Percentiles rank a stretch among this genome's conserved stretches.
Evolutionary conservation across 1,140 invertebrate species (phyloP).

Genomic region (Battus philenor): DNA sequence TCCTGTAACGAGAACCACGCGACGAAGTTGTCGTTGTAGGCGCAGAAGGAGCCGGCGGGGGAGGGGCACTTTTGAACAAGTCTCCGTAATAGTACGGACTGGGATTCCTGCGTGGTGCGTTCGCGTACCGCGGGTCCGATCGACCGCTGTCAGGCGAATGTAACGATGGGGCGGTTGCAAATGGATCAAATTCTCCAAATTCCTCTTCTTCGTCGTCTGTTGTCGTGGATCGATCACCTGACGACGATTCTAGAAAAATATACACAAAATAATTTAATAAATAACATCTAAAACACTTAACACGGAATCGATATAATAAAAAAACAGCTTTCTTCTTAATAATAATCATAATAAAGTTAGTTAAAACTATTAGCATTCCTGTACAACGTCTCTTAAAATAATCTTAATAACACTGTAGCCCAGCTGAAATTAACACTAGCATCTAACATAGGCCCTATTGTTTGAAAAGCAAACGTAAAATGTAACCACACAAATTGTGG

Average conservation of each 20-base stretch:
- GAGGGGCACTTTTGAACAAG: conserved; percentile 77
- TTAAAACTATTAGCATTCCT: too few relatives aligned
- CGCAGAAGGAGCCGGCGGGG: conserved; percentile 42
- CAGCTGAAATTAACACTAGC: too few relatives aligned
- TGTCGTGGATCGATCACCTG: conserved; percentile 60
- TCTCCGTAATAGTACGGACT: conserved; percentile 88
- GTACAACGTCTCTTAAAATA: too few relatives aligned
- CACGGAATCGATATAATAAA: too few relatives aligned
- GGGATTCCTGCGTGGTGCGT: conserved; percentile 80
- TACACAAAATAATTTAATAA: conserved; percentile 16
- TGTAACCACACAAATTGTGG: too few relatives aligned
- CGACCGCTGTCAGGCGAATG: conserved; percentile 68
- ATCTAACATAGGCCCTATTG: too few relatives aligned
- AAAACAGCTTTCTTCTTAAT: too few relatives aligned
- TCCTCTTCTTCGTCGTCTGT: conserved; percentile 66
- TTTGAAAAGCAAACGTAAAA: too few relatives aligned
- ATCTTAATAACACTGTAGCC: too few relatives aligned
- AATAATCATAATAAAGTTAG: too few relatives aligned
- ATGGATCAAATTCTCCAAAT: conserved; percentile 68
- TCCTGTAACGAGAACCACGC: conserved; percentile 69
- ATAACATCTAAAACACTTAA: conserved; percentile 15
- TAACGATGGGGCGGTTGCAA: conserved; percentile 61
- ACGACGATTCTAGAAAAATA: conserved; percentile 65
- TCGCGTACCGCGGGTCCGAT: conserved; percentile 72
- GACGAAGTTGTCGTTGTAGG: conserved; percentile 61